Conservation (phyloP, 2,888 invertebrate species). For the Druceiella hillmani region DNA sequence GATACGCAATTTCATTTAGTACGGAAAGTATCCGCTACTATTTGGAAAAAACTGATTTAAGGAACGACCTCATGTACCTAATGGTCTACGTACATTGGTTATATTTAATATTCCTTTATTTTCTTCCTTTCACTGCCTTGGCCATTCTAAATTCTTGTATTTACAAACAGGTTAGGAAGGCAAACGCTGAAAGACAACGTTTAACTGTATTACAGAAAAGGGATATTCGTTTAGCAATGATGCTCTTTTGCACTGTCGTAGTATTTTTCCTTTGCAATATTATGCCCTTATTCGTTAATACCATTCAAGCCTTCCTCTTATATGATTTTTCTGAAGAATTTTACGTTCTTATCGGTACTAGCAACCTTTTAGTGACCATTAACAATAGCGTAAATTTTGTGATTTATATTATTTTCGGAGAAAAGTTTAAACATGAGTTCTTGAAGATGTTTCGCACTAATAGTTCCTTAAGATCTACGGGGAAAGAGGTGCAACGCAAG, state of each 20-base stretch:
- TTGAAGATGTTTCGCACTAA: constrained; percentile 59
- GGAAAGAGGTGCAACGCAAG: constrained; percentile 53
- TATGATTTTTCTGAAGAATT: too few relatives aligned
- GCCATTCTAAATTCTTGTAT: constrained; percentile 79
- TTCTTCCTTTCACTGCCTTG: constrained; percentile 74
- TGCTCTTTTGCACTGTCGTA: constrained; percentile 79
- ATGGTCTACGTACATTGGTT: constrained; percentile 80
- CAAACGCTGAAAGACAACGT: constrained; percentile 75
- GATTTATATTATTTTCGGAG: constrained; percentile 87
- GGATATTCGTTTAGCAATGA: constrained; percentile 81
- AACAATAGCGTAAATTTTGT: constrained; percentile 90
- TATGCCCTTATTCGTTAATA: constrained; percentile 66
- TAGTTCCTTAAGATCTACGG: constrained; percentile 42
- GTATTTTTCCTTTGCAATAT: constrained; percentile 83
- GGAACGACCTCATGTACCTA: constrained; percentile 60
- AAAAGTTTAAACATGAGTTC: constrained; percentile 78
- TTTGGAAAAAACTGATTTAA: constrained; percentile 56
- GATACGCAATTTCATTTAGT: constrained; percentile 33
- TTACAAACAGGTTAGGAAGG: constrained; percentile 71
- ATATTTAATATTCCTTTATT: constrained; percentile 79
- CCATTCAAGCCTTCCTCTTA: constrained; percentile 67
- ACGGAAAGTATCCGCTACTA: constrained; percentile 56
- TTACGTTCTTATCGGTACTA: constrained; percentile 56
- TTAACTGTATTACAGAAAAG: constrained; percentile 75
- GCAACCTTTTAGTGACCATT: constrained; percentile 81